Percentiles rank a stretch among this genome's conserved stretches.
These are phyloP conservation scores for Epirrhoe tristata DNA, from an alignment of 2,888 invertebrate genomes.

Conservation along the genomic window DNA sequence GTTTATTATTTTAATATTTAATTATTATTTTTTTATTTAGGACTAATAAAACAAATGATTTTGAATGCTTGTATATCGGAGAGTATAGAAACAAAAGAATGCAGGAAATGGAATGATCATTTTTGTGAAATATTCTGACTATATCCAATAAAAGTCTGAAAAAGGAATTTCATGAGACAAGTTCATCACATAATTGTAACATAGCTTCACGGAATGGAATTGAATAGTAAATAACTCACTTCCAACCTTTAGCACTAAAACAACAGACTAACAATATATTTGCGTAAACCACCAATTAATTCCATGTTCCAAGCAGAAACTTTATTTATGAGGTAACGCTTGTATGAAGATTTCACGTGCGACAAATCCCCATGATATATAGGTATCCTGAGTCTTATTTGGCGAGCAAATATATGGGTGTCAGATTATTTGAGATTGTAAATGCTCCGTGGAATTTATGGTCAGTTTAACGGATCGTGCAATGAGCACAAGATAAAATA, in stretches of 20 bases:
- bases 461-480: constrained; percentile 10
- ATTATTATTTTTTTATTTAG: too few species aligned
- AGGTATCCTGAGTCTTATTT: constrained; percentile 39
- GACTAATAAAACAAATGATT: too few species aligned
- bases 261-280: constrained; percentile 33
- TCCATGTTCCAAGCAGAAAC: constrained; percentile 56
- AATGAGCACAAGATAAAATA: constrained; percentile 19
- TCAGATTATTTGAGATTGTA: constrained; percentile 40
- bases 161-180: not conserved
- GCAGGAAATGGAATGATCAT: too few species aligned
- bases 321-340: constrained; percentile 68
- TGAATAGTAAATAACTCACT: not conserved
- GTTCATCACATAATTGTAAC: not conserved
- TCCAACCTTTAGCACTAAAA: constrained; percentile 35
- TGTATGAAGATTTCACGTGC: constrained; percentile 58
- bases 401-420: constrained; percentile 39
- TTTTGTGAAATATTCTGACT: too few species aligned
- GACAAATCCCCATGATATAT: constrained; percentile 62
- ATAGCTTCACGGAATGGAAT: not conserved
- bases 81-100: too few species aligned
- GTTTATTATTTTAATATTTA: too few species aligned
- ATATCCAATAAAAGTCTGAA: too few species aligned
- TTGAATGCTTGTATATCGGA: too few species aligned
- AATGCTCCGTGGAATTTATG: constrained; percentile 27
- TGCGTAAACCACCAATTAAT: constrained; percentile 47